These are phyloP conservation scores for Geophilus truncorum DNA, from an alignment of 2,888 invertebrate genomes.

Conservation along the genomic window DNA sequence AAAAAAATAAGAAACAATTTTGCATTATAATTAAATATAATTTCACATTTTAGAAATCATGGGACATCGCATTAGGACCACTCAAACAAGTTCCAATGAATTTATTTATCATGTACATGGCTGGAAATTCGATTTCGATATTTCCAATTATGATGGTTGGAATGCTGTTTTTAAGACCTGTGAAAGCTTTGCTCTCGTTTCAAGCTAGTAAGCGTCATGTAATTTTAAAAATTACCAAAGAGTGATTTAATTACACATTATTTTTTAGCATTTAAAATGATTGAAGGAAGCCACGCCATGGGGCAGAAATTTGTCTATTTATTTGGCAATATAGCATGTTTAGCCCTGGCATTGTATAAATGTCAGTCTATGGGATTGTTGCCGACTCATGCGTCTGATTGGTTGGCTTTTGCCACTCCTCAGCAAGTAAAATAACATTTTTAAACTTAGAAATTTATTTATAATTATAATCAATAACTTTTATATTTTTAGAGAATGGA, in stretches of 20 bases:
- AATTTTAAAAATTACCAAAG: neutral
- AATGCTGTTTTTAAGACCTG: conserved; percentile 93
- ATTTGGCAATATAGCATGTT: conserved; percentile 86
- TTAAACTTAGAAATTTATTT: neutral
- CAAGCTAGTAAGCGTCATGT: conserved; percentile 50
- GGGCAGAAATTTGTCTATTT: conserved; percentile 91
- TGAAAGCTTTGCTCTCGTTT: conserved; percentile 89
- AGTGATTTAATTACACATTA: no score
- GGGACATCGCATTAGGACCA: conserved; percentile 93
- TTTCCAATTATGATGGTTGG: conserved; percentile 99
- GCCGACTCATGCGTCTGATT: conserved; percentile 95
- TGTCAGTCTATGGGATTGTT: conserved; percentile 96
- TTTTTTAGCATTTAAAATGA: conserved; percentile 74
- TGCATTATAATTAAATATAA: neutral
- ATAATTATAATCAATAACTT: no score
- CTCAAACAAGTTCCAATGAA: conserved; percentile 96
- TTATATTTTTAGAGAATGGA: conserved; percentile 67
- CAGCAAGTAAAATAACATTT: conserved; percentile 51
- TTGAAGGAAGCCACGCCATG: conserved; percentile 82
- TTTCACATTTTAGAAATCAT: conserved; percentile 62
- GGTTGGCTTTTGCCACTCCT: conserved; percentile 95
- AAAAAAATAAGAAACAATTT: neutral
- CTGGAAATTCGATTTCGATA: conserved; percentile 97
- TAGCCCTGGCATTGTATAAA: conserved; percentile 88
- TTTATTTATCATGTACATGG: conserved; percentile 99